phyloP scores from a whole-genome alignment of 1,140 invertebrate genomes.

The Meloidogyne chitwoodi region DNA sequence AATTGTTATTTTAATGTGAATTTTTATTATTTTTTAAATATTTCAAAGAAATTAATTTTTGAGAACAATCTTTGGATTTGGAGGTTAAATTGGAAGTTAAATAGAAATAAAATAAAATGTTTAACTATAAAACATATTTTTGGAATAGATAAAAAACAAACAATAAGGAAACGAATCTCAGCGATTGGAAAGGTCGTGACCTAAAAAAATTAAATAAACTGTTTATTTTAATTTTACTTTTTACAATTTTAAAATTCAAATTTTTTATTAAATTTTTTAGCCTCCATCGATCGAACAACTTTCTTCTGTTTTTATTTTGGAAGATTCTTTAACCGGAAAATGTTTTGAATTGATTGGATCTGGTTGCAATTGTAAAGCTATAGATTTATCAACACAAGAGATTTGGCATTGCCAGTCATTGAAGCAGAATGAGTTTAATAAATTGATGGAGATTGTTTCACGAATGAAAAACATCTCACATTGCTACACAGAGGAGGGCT shows the following conservation, averaged over 20 bases:
- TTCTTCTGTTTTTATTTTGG: background rate
- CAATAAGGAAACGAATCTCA: background rate
- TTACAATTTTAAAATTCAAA: background rate
- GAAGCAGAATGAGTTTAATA: constrained; percentile 32
- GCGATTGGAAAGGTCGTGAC: background rate
- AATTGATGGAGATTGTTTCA: constrained; percentile 18
- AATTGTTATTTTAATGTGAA: background rate
- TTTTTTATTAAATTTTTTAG: background rate
- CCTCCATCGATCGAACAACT: background rate
- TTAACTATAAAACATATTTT: too few species aligned
- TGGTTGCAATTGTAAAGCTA: constrained; percentile 45
- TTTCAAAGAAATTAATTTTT: background rate
- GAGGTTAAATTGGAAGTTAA: background rate
- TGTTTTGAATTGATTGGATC: constrained; percentile 39
- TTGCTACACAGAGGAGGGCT: constrained; percentile 12
- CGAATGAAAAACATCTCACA: constrained; percentile 15
- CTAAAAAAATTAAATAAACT: too few species aligned
- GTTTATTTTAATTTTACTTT: too few species aligned
- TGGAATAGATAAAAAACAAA: too few species aligned
- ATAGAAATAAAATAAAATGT: background rate
- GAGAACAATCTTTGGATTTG: background rate
- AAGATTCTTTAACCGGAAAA: background rate
- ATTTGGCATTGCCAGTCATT: constrained; percentile 42
- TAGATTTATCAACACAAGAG: constrained; percentile 32
- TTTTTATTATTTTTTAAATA: background rate